A percentile compares a stretch with the other conserved stretches of the same genome.
Conservation (phyloP, 1,140 invertebrate species). For the Cydia strobilella region DNA sequence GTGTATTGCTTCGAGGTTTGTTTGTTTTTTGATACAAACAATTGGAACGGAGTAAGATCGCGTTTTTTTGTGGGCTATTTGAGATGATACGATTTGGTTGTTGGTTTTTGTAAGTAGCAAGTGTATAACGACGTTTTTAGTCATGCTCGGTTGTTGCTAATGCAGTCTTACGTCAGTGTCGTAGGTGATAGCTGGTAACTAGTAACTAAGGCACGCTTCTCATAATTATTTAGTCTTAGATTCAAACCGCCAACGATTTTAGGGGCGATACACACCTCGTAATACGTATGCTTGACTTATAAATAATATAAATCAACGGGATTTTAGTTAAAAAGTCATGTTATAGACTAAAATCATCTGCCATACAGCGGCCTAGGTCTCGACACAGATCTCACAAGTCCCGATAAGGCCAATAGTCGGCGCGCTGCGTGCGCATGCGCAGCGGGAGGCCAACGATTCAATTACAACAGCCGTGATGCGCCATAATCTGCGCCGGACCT, state of each 20-base stretch:
- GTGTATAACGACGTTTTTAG: slow-evolving; percentile 9
- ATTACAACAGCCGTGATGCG: slow-evolving; percentile 3
- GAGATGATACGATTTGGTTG: slow-evolving; percentile 29
- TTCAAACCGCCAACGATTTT: background rate
- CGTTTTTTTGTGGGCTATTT: slow-evolving; percentile 15
- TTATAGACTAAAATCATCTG: background rate
- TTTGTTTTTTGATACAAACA: slow-evolving; percentile 50
- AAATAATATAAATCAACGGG: background rate
- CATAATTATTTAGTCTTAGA: background rate
- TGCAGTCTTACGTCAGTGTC: background rate
- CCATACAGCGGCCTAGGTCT: slow-evolving; percentile 2
- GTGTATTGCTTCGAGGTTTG: slow-evolving; percentile 39
- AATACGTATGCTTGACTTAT: background rate
- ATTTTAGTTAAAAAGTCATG: background rate
- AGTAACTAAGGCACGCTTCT: background rate
- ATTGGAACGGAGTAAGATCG: slow-evolving; percentile 23
- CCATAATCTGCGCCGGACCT: background rate
- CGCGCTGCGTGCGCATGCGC: background rate
- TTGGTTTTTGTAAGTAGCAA: slow-evolving; percentile 23
- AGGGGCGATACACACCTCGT: background rate
- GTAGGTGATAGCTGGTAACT: background rate
- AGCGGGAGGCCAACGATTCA: slow-evolving; percentile 14
- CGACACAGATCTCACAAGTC: background rate
- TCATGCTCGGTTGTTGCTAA: slow-evolving; percentile 5
- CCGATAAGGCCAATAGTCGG: slow-evolving; percentile 9